Evolutionary conservation across 2,797 vertebrate genomes (phyloP).

Genomic region (Ctenochaetus hawaiiensis): DNA sequence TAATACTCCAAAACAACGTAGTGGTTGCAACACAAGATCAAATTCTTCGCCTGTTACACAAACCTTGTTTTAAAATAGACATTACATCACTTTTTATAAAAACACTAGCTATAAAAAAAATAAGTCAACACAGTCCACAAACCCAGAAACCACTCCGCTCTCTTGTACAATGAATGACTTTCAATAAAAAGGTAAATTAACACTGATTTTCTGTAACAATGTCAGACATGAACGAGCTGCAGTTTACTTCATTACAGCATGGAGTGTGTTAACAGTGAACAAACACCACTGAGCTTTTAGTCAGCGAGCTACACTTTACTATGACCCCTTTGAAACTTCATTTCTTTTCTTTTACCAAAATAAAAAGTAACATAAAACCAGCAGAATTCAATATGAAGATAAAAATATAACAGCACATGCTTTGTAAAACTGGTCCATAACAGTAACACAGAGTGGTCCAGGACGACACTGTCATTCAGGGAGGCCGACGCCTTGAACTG

Average conservation of each 20-base stretch:
- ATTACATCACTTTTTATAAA: conserved; percentile 74
- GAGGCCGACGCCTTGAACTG: conserved; percentile 28
- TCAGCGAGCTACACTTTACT: conserved; percentile 57
- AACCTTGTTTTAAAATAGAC: conserved; percentile 64
- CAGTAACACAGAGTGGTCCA: conserved; percentile 61
- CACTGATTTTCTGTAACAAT: conserved; percentile 67
- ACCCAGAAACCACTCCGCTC: conserved; percentile 35
- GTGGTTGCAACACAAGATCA: conserved; percentile 41
- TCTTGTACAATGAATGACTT: conserved; percentile 23
- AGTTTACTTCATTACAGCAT: background rate
- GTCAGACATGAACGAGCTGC: conserved; percentile 50
- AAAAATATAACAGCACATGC: conserved; percentile 77
- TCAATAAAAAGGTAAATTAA: conserved; percentile 49
- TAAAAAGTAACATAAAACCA: conserved; percentile 39
- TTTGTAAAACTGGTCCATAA: conserved; percentile 63
- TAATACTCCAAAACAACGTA: conserved; percentile 52
- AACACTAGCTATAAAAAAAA: conserved; percentile 65
- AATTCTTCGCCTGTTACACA: conserved; percentile 49
- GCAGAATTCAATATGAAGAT: conserved; percentile 53
- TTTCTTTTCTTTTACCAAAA: conserved; percentile 28
- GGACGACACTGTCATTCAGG: conserved; percentile 41
- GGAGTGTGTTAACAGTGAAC: conserved; percentile 37
- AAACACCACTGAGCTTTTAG: conserved; percentile 48
- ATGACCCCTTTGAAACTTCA: conserved; percentile 36
- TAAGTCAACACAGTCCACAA: conserved; percentile 43